phyloP scores from a whole-genome alignment of 2,113 vertebrate species.

The Pedionomus torquatus region DNA sequence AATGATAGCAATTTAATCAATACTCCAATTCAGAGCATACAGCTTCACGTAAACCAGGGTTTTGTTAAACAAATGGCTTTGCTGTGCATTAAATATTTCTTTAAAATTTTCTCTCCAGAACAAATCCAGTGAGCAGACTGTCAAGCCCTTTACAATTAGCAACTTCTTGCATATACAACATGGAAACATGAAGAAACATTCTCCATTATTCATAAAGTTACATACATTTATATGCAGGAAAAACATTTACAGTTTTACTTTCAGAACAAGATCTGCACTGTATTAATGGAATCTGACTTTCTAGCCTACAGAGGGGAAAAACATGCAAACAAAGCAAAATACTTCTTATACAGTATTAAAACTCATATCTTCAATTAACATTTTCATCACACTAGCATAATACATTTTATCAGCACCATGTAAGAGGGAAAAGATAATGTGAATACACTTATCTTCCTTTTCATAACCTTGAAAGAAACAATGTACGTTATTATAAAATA shows the following conservation, averaged over 20 bases:
- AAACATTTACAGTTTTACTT: not conserved
- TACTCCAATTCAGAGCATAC: not conserved
- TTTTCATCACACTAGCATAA: not conserved
- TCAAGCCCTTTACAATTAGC: conserved; percentile 53
- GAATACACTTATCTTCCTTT: not conserved
- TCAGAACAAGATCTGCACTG: not conserved
- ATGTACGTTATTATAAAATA: not conserved
- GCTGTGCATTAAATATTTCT: not conserved
- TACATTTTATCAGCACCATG: not conserved
- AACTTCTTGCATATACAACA: conserved; percentile 29
- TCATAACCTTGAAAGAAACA: not conserved
- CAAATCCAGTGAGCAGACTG: conserved; percentile 25
- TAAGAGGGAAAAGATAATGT: not conserved
- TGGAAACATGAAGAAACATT: not conserved
- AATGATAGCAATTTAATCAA: conserved; percentile 12
- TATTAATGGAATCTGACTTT: not conserved
- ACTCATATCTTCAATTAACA: not conserved
- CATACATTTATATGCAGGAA: not conserved
- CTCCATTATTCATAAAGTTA: not conserved
- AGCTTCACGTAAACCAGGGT: not conserved
- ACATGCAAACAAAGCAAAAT: not conserved
- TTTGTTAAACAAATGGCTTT: conserved; percentile 6
- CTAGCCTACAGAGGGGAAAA: not conserved
- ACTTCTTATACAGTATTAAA: not conserved
- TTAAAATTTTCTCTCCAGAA: conserved; percentile 27